Conservation (phyloP, 1,140 invertebrate genomes). For the Lepidurus apus region DNA sequence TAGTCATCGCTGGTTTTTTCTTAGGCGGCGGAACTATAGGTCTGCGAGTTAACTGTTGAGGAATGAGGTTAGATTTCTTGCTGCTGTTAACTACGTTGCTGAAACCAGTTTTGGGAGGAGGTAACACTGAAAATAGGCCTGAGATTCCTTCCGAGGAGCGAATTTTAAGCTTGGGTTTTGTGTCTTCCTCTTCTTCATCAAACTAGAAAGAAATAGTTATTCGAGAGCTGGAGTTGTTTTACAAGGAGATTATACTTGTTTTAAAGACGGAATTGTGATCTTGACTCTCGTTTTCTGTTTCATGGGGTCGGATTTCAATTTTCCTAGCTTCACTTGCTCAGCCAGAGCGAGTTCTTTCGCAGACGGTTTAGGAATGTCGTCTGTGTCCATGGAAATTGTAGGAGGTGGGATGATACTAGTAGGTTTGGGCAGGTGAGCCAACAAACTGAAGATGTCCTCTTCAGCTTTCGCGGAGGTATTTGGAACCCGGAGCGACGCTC, state of each 20-base stretch:
- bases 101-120: constrained; percentile 27
- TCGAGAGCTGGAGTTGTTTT: neutral
- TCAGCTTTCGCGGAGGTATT: neutral
- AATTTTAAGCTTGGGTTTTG: neutral
- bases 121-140: constrained; percentile 26
- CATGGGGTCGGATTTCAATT: neutral
- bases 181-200: constrained; percentile 25
- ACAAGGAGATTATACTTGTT: constrained; percentile 25
- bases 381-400: neutral
- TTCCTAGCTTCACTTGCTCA: constrained; percentile 25
- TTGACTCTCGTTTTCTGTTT: constrained; percentile 27
- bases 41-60: neutral
- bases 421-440: constrained; percentile 12
- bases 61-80: neutral
- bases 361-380: constrained; percentile 25
- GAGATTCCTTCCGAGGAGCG: constrained; percentile 21
- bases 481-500: neutral
- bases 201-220: constrained; percentile 6
- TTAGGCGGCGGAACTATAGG: constrained; percentile 24
- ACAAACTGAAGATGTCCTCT: constrained; percentile 5
- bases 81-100: neutral
- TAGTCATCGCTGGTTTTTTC: neutral
- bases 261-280: constrained; percentile 12
- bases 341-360: constrained; percentile 29
- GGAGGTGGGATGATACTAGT: neutral